Evolutionary conservation across 2,888 invertebrate species (phyloP), one percentile per base, ranked within the genome.

Genomic region (Bembecia ichneumoniformis): DNA sequence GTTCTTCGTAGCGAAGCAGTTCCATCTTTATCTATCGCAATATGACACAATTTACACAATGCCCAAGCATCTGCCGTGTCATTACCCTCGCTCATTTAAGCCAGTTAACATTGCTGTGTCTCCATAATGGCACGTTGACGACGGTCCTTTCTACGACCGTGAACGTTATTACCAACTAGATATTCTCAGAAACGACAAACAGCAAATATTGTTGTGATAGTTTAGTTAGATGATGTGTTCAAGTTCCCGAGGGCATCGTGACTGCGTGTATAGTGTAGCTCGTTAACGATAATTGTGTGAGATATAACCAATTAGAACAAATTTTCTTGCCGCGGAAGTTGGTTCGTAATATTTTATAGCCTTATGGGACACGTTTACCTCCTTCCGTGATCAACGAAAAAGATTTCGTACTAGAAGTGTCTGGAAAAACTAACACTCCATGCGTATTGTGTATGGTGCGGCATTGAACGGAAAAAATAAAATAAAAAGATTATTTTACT

Each of bases 11-110:
- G 14, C 4, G 13, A 14, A 14, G 40, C 40, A 40, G 13, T 40
- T 10, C 40, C 14, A n/a, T 40, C 40, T 11, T 40, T 40, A 40
- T 40, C 40, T 13, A 14, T n/a, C 40, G 40, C n/a, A 40, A 40
- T 40, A 40, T 63, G 62, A 68, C 67, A 71, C 74, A 76, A 74
- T 81, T 78, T 74, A 76, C 70, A 74, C 73, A 71, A 75, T 77
- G 77, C 77, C 69, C 66, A 74, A 71, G 68, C 84, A 84, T 79
- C 82, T 83, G 82, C 72, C 77, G 64, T 77, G 84, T 84, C 86
- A 80, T 86, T 86, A 84, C 72, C 77, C 83, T 67, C 67, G 61
- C 68, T 75, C 75, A 77, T 82, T 82, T 80, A 74, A 78, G 80
- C 80, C 75, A 77, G 82, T 84, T 86, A 86, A 81, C 74, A 71